Percentiles rank a stretch among this genome's conserved stretches.
These are phyloP conservation scores for Montipora foliosa DNA, from an alignment of 64 coral and sea anemone genomes.

Conservation along the genomic window DNA sequence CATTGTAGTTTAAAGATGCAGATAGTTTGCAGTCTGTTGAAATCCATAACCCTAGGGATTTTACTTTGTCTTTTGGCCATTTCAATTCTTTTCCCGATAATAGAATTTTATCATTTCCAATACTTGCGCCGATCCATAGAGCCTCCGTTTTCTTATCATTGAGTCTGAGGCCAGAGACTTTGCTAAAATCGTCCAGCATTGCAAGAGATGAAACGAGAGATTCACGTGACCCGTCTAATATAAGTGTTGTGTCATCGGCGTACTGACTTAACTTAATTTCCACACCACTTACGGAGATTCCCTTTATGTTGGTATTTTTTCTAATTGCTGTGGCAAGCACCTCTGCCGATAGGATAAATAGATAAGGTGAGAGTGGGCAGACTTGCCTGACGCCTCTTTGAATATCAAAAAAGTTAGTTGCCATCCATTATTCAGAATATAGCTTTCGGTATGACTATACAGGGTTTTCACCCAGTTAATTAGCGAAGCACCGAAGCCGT, in stretches of 20 bases:
- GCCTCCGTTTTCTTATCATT: not conserved
- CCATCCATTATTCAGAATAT: conserved; percentile 1
- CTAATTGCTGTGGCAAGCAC: not conserved
- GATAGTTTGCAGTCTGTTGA: not conserved
- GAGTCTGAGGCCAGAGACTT: not conserved
- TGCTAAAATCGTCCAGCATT: not conserved
- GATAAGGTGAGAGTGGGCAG: not conserved
- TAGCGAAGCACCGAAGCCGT: too few species aligned
- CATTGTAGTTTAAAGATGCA: not conserved
- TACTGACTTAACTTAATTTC: not conserved
- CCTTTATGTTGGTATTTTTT: not conserved
- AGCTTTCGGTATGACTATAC: not conserved
- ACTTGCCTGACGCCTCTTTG: not conserved
- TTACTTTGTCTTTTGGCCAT: not conserved
- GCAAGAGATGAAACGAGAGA: not conserved
- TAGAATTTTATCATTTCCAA: conserved; percentile 5
- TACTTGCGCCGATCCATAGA: not conserved
- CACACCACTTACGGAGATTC: not conserved
- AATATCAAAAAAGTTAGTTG: not conserved
- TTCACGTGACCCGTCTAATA: not conserved
- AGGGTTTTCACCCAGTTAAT: too few species aligned
- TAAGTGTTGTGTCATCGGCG: not conserved
- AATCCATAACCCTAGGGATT: not conserved
- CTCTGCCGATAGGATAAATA: not conserved
- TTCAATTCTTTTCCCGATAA: not conserved